These are phyloP conservation scores for Abrostola tripartita DNA, from an alignment of 2,888 invertebrate genomes.

Conservation along the genomic window DNA sequence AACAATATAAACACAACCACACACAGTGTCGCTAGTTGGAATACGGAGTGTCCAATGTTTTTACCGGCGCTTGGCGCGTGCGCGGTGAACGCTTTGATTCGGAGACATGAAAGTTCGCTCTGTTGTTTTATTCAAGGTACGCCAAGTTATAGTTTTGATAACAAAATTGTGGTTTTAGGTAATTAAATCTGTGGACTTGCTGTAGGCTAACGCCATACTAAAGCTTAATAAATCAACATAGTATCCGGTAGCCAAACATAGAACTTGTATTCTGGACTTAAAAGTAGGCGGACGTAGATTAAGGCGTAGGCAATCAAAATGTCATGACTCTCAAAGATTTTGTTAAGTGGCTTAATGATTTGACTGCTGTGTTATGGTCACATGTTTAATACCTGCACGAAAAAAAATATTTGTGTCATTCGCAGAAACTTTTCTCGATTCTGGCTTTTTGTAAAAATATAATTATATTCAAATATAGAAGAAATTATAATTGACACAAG, in stretches of 20 bases:
- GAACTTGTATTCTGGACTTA: too few relatives aligned
- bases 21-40: slow-evolving; percentile 52
- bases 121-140: slow-evolving; percentile 42
- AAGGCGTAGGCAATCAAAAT: too few relatives aligned
- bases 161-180: slow-evolving; percentile 33
- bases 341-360: too few relatives aligned
- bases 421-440: too few relatives aligned
- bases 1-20: slow-evolving; percentile 36
- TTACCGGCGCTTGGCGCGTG: slow-evolving; percentile 53
- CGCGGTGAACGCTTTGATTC: slow-evolving; percentile 48
- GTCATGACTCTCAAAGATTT: too few relatives aligned
- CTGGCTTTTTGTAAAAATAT: too few relatives aligned
- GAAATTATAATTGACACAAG: too few relatives aligned
- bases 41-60: slow-evolving; percentile 50
- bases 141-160: slow-evolving; percentile 39
- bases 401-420: too few relatives aligned
- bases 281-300: too few relatives aligned
- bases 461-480: too few relatives aligned
- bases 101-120: slow-evolving; percentile 42
- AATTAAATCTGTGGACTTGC: slow-evolving; percentile 35
- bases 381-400: too few relatives aligned
- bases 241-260: not conserved
- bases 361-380: too few relatives aligned
- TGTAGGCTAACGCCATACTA: not conserved
- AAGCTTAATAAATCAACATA: not conserved